phyloP scores from a whole-genome alignment of 1,140 invertebrate species.

The Tyrophagus putrescentiae region DNA sequence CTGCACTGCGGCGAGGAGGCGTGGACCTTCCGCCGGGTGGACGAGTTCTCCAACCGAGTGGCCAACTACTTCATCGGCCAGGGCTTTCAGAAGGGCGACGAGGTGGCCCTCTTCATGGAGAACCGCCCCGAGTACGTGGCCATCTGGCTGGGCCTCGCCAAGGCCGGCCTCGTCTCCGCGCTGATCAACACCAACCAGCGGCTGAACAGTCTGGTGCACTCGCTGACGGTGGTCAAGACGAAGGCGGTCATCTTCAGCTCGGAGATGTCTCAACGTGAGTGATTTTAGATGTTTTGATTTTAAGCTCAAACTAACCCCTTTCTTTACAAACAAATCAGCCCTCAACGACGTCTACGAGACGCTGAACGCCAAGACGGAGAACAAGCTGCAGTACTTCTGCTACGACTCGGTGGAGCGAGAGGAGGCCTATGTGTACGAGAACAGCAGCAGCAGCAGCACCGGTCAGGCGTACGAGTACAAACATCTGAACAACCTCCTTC shows the following conservation, averaged over 20 bases:
- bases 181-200: conserved; percentile 31
- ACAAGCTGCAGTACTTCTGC: neutral
- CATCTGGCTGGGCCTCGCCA: conserved; percentile 62
- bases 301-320: neutral
- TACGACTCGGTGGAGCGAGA: neutral
- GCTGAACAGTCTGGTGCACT: conserved; percentile 29
- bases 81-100: conserved; percentile 53
- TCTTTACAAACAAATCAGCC: neutral
- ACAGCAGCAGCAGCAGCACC: neutral
- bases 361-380: neutral
- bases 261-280: conserved; percentile 29
- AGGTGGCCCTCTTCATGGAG: conserved; percentile 70
- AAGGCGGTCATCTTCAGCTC: conserved; percentile 30
- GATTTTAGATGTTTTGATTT: neutral
- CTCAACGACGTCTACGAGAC: conserved; percentile 14
- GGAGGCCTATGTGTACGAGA: neutral
- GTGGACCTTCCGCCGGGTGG: conserved; percentile 61
- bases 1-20: conserved; percentile 59
- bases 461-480: neutral
- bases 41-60: conserved; percentile 57
- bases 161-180: conserved; percentile 31
- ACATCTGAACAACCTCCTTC: neutral
- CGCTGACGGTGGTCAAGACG: conserved; percentile 29
- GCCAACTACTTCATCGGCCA: conserved; percentile 56
- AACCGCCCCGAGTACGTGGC: conserved; percentile 62